Conservation (phyloP, 1,140 invertebrate genomes). For the Antheraea pernyi region DNA sequence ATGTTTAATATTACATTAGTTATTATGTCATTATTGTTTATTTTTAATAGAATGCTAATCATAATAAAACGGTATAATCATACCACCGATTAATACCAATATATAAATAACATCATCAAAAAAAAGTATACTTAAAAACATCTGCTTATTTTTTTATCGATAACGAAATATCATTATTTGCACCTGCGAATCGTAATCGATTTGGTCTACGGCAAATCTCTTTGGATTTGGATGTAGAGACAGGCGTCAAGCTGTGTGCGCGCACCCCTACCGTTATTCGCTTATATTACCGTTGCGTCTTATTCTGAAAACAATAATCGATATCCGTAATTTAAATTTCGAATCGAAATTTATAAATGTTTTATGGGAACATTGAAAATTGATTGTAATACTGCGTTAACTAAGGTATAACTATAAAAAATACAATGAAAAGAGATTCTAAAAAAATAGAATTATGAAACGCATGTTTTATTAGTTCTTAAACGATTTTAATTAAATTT, state of each 20-base stretch:
- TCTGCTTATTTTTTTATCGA: constrained; percentile 39
- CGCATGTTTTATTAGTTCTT: too few relatives aligned
- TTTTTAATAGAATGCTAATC: background rate
- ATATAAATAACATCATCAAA: constrained; percentile 40
- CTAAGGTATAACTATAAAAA: too few relatives aligned
- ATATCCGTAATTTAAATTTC: background rate
- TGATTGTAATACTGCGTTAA: too few relatives aligned
- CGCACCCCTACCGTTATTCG: constrained; percentile 50
- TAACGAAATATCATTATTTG: constrained; percentile 55
- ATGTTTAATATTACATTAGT: background rate
- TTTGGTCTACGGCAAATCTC: constrained; percentile 44
- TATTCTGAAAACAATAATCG: constrained; percentile 2
- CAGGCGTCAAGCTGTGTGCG: constrained; percentile 54
- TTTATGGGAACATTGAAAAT: too few relatives aligned
- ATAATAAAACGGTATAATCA: constrained; percentile 14
- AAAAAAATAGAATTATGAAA: too few relatives aligned
- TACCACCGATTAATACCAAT: constrained; percentile 25
- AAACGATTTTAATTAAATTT: too few relatives aligned
- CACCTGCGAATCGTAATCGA: constrained; percentile 70
- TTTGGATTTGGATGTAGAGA: constrained; percentile 30
- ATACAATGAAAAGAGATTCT: too few relatives aligned
- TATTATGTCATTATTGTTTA: too few relatives aligned
- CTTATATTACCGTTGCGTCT: constrained; percentile 22
- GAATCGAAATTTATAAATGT: too few relatives aligned
- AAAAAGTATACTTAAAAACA: constrained; percentile 25